Evolutionary conservation across 2,797 vertebrate species (phyloP).

Genomic region (Bucorvus abyssinicus): DNA sequence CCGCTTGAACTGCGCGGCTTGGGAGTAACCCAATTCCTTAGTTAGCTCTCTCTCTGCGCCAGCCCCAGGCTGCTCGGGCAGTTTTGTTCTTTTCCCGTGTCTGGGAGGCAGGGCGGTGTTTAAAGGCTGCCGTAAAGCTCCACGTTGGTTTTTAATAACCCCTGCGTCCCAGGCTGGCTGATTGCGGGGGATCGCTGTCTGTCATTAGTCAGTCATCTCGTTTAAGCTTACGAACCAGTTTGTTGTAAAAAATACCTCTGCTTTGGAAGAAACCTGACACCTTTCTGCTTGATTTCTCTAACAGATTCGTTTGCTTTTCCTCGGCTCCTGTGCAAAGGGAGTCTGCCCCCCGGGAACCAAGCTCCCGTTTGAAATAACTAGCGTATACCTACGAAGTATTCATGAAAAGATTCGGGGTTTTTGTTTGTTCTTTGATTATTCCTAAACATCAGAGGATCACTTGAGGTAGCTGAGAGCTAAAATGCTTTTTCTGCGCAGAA

Average conservation of each 20-base stretch:
- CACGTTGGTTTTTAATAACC: slow-evolving; percentile 6
- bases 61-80: background rate
- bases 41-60: slow-evolving; percentile 2
- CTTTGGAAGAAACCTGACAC: background rate
- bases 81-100: background rate
- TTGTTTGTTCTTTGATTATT: slow-evolving; percentile 40
- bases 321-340: background rate
- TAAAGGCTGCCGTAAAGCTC: background rate
- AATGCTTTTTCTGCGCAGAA: background rate
- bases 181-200: background rate
- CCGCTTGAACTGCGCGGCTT: background rate
- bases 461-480: background rate
- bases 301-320: background rate
- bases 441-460: background rate
- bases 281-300: background rate
- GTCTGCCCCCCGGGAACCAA: background rate
- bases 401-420: background rate
- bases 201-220: background rate
- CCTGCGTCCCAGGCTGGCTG: background rate
- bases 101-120: background rate
- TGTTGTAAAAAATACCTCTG: background rate
- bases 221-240: background rate
- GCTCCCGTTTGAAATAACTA: background rate
- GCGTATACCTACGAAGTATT: background rate
- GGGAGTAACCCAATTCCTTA: slow-evolving; percentile 26